Conservation (phyloP, 2,113 vertebrate genomes). For the Podarcis raffonei region DNA sequence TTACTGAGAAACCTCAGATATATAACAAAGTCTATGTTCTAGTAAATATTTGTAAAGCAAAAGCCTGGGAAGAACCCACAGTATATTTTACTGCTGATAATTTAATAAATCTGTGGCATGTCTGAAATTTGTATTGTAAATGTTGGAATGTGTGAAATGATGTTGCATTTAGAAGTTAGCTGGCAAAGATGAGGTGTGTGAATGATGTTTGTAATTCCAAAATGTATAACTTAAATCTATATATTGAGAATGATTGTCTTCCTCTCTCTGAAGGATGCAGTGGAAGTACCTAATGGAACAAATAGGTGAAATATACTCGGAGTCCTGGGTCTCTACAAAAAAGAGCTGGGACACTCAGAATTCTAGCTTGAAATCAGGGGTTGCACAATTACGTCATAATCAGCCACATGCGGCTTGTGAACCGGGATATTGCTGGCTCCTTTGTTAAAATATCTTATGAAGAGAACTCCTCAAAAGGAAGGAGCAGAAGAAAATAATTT, state of each 20-base stretch:
- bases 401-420: background rate
- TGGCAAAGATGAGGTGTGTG: background rate
- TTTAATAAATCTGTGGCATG: constrained; percentile 73
- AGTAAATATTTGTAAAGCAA: constrained; percentile 80
- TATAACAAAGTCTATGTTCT: constrained; percentile 74
- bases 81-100: constrained; percentile 75
- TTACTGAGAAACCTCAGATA: constrained; percentile 81
- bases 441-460: background rate
- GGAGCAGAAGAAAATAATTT: background rate
- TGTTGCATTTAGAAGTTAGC: constrained; percentile 45
- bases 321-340: background rate
- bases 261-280: constrained; percentile 27
- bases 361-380: constrained; percentile 14
- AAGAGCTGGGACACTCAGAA: background rate
- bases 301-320: background rate
- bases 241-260: constrained; percentile 25
- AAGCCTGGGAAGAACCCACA: constrained; percentile 71
- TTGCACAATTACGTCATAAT: background rate
- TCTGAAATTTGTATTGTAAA: constrained; percentile 65
- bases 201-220: constrained; percentile 4
- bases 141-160: constrained; percentile 63
- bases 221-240: background rate
- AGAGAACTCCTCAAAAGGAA: background rate
- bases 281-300: constrained; percentile 4
- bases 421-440: background rate